These are phyloP conservation scores for Calidris pygmaea DNA, from an alignment of 2,113 vertebrate species.

Conservation along the genomic window DNA sequence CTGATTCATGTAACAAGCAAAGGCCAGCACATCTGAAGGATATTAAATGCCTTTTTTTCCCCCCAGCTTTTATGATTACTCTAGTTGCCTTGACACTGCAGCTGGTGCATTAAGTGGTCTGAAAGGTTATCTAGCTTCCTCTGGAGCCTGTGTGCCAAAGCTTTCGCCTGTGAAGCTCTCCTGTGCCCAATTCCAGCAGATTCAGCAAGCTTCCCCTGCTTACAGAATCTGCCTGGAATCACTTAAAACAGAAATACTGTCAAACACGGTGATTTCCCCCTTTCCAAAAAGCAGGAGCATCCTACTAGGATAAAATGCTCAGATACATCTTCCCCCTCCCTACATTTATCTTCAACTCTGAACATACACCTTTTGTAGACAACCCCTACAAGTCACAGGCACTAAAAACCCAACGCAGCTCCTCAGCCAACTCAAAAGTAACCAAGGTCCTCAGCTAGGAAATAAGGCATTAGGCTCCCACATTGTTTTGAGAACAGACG, in stretches of 20 bases:
- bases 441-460: not conserved
- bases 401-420: not conserved
- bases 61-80: not conserved
- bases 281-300: not conserved
- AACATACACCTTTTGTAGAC: not conserved
- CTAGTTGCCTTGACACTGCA: not conserved
- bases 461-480: not conserved
- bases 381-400: not conserved
- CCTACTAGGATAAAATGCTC: not conserved
- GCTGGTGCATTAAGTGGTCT: not conserved
- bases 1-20: not conserved
- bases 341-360: not conserved
- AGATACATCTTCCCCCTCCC: not conserved
- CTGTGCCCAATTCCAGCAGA: not conserved
- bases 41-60: not conserved
- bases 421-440: not conserved
- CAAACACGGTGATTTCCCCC: not conserved
- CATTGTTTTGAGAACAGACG: not conserved
- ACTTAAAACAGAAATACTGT: not conserved
- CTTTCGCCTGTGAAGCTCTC: not conserved
- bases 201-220: not conserved
- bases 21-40: slow-evolving; percentile 36
- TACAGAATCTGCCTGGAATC: not conserved
- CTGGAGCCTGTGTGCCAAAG: not conserved
- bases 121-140: slow-evolving; percentile 5